These are phyloP conservation scores for Creontiades dilutus DNA, from an alignment of 2,888 invertebrate species.

Conservation along the genomic window DNA sequence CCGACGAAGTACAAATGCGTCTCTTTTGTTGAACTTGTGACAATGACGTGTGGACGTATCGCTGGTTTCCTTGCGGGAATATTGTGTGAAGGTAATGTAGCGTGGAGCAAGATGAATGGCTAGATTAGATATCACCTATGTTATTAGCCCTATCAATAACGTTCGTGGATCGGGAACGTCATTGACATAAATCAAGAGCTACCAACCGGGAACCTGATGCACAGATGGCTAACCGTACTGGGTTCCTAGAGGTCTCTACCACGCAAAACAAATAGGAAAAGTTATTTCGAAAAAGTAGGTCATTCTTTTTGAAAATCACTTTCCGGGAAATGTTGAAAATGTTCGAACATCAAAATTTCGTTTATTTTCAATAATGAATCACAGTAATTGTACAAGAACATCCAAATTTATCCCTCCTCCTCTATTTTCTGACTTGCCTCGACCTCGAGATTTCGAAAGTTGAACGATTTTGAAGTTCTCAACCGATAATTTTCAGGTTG, in stretches of 20 bases:
- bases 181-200: constrained; percentile 56
- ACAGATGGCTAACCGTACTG: not conserved
- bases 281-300: no score
- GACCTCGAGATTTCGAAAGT: no score
- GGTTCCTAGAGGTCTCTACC: not conserved
- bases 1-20: constrained; percentile 33
- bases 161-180: constrained; percentile 49
- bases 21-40: constrained; percentile 53
- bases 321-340: no score
- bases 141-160: constrained; percentile 63
- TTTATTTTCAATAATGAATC: no score
- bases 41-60: constrained; percentile 63
- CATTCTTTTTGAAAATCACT: no score
- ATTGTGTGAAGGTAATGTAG: constrained; percentile 56
- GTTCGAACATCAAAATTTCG: no score
- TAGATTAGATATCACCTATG: constrained; percentile 61
- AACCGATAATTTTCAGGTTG: no score
- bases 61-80: constrained; percentile 52
- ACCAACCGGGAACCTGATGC: not conserved
- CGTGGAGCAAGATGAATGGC: constrained; percentile 59
- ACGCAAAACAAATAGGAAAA: not conserved
- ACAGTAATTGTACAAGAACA: no score
- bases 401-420: no score
- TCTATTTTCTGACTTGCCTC: no score
- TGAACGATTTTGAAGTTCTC: no score